phyloP scores from a whole-genome alignment of 2,113 vertebrate genomes.

The Mystacornis crossleyi region DNA sequence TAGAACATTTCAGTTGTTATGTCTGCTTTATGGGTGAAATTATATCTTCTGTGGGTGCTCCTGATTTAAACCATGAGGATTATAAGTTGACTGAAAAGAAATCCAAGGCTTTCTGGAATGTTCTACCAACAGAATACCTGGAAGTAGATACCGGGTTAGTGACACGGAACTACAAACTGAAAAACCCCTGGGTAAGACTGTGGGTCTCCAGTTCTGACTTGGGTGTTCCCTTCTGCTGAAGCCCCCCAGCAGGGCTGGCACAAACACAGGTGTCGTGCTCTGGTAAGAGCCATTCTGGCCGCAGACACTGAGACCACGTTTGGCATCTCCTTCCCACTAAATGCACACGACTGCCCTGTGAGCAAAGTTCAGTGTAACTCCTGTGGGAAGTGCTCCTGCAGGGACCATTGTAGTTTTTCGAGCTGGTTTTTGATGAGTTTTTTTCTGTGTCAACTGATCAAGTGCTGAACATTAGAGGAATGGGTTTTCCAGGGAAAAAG shows the following conservation, averaged over 20 bases:
- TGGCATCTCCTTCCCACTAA: not conserved
- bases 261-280: rapidly evolving
- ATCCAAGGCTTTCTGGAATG: not conserved
- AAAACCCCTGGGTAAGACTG: not conserved
- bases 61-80: not conserved
- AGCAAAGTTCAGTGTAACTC: not conserved
- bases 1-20: not conserved
- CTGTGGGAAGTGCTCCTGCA: not conserved
- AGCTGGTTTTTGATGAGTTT: not conserved
- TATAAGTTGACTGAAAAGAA: not conserved
- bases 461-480: not conserved
- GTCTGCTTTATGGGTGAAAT: not conserved
- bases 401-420: not conserved
- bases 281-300: not conserved
- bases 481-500: not conserved
- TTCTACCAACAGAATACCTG: not conserved
- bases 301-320: rapidly evolving
- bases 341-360: rapidly evolving
- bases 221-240: not conserved
- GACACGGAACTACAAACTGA: not conserved
- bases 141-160: not conserved
- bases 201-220: not conserved
- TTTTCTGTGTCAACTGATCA: not conserved
- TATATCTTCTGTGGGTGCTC: not conserved
- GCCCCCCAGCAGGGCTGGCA: not conserved